These are phyloP conservation scores for Mustela nigripes DNA, from an alignment of 2,113 vertebrate genomes.

Conservation along the genomic window DNA sequence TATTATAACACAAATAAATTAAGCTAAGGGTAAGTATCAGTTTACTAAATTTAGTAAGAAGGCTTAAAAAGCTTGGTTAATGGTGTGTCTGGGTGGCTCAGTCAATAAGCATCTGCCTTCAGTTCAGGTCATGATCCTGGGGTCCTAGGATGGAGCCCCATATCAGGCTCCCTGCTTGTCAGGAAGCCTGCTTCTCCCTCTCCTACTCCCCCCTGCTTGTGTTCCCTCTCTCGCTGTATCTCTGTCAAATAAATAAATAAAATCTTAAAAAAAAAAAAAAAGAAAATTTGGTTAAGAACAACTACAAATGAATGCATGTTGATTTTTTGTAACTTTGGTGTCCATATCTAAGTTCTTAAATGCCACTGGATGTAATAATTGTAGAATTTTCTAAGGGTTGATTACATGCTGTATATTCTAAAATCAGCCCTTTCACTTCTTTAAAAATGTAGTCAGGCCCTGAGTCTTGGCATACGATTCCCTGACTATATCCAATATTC, in stretches of 20 bases:
- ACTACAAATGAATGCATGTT: background rate
- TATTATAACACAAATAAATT: background rate
- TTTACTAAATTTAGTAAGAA: background rate
- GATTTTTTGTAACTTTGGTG: background rate
- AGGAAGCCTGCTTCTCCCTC: too few species aligned
- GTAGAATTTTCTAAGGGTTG: background rate
- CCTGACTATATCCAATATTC: background rate
- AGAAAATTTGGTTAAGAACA: background rate
- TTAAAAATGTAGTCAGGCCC: background rate
- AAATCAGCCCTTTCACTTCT: background rate
- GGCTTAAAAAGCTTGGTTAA: background rate
- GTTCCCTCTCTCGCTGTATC: too few species aligned
- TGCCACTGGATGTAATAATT: background rate
- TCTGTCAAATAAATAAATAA: too few species aligned
- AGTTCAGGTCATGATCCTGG: too few species aligned
- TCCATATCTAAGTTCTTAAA: background rate
- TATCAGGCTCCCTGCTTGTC: accelerated
- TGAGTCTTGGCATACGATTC: background rate
- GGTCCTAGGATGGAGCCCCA: too few species aligned
- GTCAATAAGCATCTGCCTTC: too few species aligned
- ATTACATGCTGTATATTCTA: background rate
- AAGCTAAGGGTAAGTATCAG: background rate
- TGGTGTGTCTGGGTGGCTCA: too few species aligned
- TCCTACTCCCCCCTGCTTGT: too few species aligned
- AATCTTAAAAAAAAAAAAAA: too few species aligned